Percentiles rank a stretch among this genome's conserved stretches.
Evolutionary conservation across 2,113 vertebrate species (phyloP).

Genomic region (Apodemus speciosus): DNA sequence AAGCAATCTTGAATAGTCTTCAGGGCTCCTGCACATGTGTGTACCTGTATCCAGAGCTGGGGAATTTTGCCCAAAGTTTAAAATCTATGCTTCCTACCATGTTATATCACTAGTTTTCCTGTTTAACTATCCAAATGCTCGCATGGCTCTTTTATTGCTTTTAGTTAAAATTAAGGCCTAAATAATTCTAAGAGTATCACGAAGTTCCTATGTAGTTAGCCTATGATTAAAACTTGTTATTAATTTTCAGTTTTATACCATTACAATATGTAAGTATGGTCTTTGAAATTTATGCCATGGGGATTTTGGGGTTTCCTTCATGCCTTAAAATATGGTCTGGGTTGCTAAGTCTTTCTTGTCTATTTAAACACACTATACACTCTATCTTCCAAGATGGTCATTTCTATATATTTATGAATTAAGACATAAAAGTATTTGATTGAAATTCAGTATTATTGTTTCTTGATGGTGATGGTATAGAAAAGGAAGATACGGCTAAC

Average conservation of each 20-base stretch:
- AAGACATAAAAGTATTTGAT: not conserved
- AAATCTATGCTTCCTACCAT: not conserved
- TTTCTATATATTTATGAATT: not conserved
- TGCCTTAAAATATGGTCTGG: not conserved
- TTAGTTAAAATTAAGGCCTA: not conserved
- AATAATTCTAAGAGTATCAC: not conserved
- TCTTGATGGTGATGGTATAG: not conserved
- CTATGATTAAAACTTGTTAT: not conserved
- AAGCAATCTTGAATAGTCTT: not conserved
- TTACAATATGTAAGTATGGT: not conserved
- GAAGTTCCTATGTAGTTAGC: not conserved
- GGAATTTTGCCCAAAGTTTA: not conserved
- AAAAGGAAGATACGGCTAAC: not conserved
- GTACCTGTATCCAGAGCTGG: not conserved
- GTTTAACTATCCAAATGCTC: not conserved
- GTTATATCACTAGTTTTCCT: not conserved
- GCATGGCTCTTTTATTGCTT: not conserved
- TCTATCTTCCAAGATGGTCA: not conserved
- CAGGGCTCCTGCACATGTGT: not conserved
- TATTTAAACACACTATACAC: not conserved
- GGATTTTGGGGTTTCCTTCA: not conserved
- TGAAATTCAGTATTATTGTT: not conserved
- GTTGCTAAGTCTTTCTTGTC: not conserved
- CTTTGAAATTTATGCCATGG: not conserved
- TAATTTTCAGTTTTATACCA: not conserved